These are phyloP conservation scores for Temnothorax unifasciatus DNA, from an alignment of 2,888 invertebrate genomes.

Conservation along the genomic window DNA sequence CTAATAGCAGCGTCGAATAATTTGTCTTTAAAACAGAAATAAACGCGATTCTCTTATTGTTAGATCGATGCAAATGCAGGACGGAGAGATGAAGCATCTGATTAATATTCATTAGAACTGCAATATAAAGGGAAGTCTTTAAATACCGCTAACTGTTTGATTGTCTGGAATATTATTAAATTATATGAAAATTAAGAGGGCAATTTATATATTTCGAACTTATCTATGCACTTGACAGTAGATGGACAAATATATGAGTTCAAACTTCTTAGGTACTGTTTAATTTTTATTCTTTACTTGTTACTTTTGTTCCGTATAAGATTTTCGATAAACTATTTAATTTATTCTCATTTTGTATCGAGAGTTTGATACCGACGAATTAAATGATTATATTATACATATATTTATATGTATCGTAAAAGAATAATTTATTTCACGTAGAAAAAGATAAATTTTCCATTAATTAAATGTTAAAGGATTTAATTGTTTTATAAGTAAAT, in stretches of 20 bases:
- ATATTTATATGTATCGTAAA: not conserved
- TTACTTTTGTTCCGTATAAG: constrained; percentile 12
- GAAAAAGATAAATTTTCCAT: not conserved
- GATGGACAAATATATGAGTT: not conserved
- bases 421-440: not conserved
- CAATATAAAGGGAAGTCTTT: constrained; percentile 24
- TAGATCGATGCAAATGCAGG: not conserved
- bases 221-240: not conserved
- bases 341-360: not conserved
- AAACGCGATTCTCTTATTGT: not conserved
- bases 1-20: not conserved
- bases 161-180: constrained; percentile 45
- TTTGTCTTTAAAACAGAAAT: constrained; percentile 12
- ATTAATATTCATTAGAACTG: constrained; percentile 40
- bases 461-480: not conserved
- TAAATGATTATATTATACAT: not conserved
- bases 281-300: constrained; percentile 8
- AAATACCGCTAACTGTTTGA: constrained; percentile 56
- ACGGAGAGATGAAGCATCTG: not conserved
- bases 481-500: constrained; percentile 13
- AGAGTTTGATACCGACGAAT: not conserved
- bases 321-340: constrained; percentile 1
- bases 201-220: constrained; percentile 23
- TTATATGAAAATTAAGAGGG: constrained; percentile 31
- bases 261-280: constrained; percentile 44